Evolutionary conservation across 1,140 invertebrate species (phyloP), one percentile per base, ranked within the genome.

Genomic region (Matsumurasca onukii): DNA sequence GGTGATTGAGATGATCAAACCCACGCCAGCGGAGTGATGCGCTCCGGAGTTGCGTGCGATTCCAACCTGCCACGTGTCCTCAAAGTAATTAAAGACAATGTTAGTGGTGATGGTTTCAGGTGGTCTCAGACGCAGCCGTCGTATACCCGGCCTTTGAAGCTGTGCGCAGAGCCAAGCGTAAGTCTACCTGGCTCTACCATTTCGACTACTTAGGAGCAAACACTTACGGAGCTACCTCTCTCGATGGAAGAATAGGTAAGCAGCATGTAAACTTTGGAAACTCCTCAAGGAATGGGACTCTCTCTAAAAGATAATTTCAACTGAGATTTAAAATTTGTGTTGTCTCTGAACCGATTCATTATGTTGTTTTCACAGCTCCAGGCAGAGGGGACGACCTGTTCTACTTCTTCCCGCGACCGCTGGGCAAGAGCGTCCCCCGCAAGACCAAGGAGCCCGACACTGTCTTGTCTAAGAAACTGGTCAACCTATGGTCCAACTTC

Each of bases 381-480:
- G 49, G 49, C 24, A 5, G 49, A 12, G 49, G 49, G n/a, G 49
- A 51, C n/a, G 49, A 51, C n/a, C 49, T 51, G 3, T 51, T 51
- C 49, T 51, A 51, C 49, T 51, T 51, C 3, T 51, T 51, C 49
- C 49, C 49, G 5, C 5, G 49, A 3, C 49, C 49, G 3, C 49
- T 51, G 3, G 49, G 49, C 49, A 51, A 51, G n/a, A 5, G n/a
- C n/a, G 49, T 51, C 3, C 49, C 49, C 17, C n/a, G 49, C 17
- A 51, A 51, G 24, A 51, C 5, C 3, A 51, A 51, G n/a, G 49
- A 51, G 24, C 49, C 49, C n/a, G 49, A 51, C n/a, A 51, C n/a
- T 17, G 49, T 51, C 3, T 3, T 51, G n/a, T 51, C 49, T 12
- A 51, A 51, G 49, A 51, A 51, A 51, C 5, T 51, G 49, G 49